These are phyloP conservation scores for Tromatobia lineatoria DNA, from an alignment of 2,888 invertebrate genomes.

Conservation along the genomic window DNA sequence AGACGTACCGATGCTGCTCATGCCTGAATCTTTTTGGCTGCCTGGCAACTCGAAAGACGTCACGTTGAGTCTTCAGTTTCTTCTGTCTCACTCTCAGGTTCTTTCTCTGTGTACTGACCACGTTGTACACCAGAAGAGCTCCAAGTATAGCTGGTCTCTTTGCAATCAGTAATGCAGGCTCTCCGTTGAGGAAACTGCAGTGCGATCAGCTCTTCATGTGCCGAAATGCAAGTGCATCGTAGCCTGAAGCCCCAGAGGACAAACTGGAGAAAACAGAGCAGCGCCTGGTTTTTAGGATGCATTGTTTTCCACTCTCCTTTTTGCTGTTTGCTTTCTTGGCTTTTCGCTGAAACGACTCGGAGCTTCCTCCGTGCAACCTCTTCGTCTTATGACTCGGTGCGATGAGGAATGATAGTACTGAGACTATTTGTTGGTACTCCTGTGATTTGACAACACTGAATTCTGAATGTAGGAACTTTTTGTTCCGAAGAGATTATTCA, in stretches of 20 bases:
- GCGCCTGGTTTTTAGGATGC: constrained; percentile 72
- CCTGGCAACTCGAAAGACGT: constrained; percentile 7
- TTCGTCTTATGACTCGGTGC: not conserved
- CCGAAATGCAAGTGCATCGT: constrained; percentile 3
- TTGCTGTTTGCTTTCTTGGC: not conserved
- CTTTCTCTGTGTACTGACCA: constrained; percentile 1
- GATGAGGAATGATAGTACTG: not conserved
- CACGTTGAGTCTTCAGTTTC: not conserved
- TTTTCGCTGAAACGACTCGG: constrained; percentile 36
- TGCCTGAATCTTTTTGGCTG: constrained; percentile 25
- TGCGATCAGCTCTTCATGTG: not conserved
- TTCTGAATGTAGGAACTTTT: not conserved
- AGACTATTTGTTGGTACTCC: not conserved
- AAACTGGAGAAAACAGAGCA: constrained; percentile 34
- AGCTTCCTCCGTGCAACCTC: constrained; percentile 24
- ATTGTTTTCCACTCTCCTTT: constrained; percentile 70
- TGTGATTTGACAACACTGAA: not conserved
- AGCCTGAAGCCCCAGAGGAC: not conserved
- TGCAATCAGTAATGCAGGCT: not conserved
- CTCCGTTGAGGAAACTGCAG: not conserved
- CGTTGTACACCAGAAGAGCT: not conserved
- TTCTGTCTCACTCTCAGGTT: not conserved
- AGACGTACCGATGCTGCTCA: constrained; percentile 13
- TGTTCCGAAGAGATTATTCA: too few relatives aligned
- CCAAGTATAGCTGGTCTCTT: not conserved